phyloP scores from a whole-genome alignment of 2,797 vertebrate genomes.

The Podargus strigoides region DNA sequence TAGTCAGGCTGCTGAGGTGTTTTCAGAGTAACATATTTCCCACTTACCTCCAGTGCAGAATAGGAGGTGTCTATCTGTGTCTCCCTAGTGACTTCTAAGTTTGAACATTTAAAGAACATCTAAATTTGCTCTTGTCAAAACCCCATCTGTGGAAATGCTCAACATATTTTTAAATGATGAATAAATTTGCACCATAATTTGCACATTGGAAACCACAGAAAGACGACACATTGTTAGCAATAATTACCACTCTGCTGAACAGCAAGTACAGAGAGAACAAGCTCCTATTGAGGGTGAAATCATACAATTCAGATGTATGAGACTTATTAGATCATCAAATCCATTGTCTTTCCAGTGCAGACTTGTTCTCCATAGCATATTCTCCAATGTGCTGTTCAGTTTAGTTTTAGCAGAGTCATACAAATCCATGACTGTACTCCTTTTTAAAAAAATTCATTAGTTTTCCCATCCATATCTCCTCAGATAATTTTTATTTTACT shows the following conservation, averaged over 20 bases:
- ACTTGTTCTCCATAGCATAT: background rate
- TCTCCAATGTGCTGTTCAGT: background rate
- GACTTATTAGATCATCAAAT: constrained; percentile 46
- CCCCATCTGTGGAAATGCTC: constrained; percentile 28
- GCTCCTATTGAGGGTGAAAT: constrained; percentile 21
- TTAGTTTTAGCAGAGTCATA: background rate
- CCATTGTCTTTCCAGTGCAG: constrained; percentile 6
- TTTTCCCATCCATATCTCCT: background rate
- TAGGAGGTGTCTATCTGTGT: constrained; percentile 6
- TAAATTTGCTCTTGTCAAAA: constrained; percentile 57
- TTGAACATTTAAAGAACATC: constrained; percentile 30
- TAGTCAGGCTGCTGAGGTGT: background rate
- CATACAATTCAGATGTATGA: background rate
- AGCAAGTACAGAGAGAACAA: constrained; percentile 2
- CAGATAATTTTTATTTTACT: background rate
- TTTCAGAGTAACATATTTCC: background rate
- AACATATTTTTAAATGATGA: constrained; percentile 11
- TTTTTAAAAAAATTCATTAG: background rate
- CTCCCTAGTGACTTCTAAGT: constrained; percentile 6
- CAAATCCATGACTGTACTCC: background rate
- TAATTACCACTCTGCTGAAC: constrained; percentile 37
- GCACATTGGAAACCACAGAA: constrained; percentile 3
- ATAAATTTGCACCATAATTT: constrained; percentile 43
- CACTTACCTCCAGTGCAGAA: background rate
- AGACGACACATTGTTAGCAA: constrained; percentile 34